Evolutionary conservation across 2,113 vertebrate genomes (phyloP), one percentile per base, ranked within the genome.

Genomic region (Paradoxurus hermaphroditus): DNA sequence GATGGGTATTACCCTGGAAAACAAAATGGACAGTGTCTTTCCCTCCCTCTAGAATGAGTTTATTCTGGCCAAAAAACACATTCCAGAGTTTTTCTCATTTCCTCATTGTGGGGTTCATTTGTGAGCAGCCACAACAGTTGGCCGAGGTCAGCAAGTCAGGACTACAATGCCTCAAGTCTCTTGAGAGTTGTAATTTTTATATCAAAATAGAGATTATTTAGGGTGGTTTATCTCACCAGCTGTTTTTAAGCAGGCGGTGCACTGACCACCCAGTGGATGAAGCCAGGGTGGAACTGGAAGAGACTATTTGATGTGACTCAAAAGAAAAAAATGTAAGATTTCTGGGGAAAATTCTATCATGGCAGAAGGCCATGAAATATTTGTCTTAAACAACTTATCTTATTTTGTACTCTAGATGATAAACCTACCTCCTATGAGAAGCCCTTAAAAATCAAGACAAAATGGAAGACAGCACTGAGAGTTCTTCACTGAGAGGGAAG

Each of bases 241-340:
- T 98, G 86, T 97, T 97, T 95, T 98, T 85, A 97, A 94, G 96
- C 92, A 98, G 90, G 68, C 13, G 73, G 65, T 82, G 34, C 59
- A 86, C 91, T 97, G 98, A 98, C 97, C 98, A 98, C 97, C 97
- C 85, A 8, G 68, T 92, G 77, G 53, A 97, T 34, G 93, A 95
- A 94, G 68, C 51, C 15, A 4, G 44, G 94, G 94, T 97, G 63
- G 94, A 97, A 97, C 23, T 86, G 25, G 84, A 98, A 97, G 90
- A 98, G 91, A 97, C 90, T 91, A 49, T 96, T 97, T 98, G 96
- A 98, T 94, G 95, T 96, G 97, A 97, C 82, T 98, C 88, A 81
- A 97, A 98, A 98, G 89, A 98, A 97, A 86, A 88, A 97, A 98
- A 97, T 90, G 51, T 16, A 97, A 97, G 72, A 90, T 96, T 91